phyloP scores from a whole-genome alignment of 2,888 invertebrate species.

The Trichopria drosophilae region DNA sequence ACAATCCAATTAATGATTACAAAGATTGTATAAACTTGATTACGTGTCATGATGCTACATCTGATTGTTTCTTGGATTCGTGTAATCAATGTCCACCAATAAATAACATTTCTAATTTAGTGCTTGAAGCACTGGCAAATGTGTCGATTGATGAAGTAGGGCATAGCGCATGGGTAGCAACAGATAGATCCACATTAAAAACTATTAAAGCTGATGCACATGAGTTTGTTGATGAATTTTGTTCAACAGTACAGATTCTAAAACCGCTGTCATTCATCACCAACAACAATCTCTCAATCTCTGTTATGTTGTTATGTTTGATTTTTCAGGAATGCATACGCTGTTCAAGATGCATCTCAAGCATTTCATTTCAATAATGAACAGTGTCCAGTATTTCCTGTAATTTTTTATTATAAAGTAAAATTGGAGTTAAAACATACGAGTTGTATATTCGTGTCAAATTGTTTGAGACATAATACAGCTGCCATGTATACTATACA shows the following conservation, averaged over 20 bases:
- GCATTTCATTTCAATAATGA: too few species aligned
- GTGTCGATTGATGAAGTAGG: not conserved
- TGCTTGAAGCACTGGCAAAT: not conserved
- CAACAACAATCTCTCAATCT: too few species aligned
- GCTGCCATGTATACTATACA: not conserved
- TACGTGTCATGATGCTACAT: not conserved
- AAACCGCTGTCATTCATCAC: too few species aligned
- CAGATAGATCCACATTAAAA: not conserved
- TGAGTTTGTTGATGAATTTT: not conserved
- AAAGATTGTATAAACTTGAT: slow-evolving; percentile 11
- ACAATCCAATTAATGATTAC: slow-evolving; percentile 2
- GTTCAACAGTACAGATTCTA: too few species aligned
- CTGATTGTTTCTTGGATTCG: not conserved
- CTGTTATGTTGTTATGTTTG: too few species aligned
- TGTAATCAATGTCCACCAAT: slow-evolving; percentile 1
- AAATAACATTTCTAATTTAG: not conserved
- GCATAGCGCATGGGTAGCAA: not conserved
- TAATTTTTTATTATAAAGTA: not conserved
- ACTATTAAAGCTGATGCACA: not conserved
- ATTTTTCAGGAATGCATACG: too few species aligned
- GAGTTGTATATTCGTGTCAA: not conserved
- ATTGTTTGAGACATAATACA: not conserved
- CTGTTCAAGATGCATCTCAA: not conserved
- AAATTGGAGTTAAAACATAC: not conserved
- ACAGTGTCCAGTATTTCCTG: not conserved